Base-by-base conservation (phyloP, 37 sponge, comb jelly and placozoan species). In the Axinella damicornis region DNA sequence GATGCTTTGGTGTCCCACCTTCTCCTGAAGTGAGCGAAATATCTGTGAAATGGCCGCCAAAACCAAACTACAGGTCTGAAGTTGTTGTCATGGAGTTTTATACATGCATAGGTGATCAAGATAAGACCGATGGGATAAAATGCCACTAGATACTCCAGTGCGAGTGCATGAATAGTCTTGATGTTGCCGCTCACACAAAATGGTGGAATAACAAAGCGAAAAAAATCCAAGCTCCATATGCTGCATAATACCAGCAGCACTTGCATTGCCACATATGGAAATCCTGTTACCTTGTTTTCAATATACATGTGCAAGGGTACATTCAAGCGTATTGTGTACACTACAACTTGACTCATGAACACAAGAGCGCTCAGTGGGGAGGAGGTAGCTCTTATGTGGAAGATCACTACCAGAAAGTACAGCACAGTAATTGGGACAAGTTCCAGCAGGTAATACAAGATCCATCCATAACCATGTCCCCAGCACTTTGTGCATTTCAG, bases 211-310 rank as follows among this genome's bases (percentile, higher is more conserved):
- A 55, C n/a, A 27, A 24, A 25, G 4, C 61, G 57, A 34, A 76
- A 76, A 35, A 76, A 76, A 55, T 76, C 77, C 2, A 76, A 35
- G 35, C 56, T 57, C 77, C 77, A 76, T 20, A 76, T 76, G 61
- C 77, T 57, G 37, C 56, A 76, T 2, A 24, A 27, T 14, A 67
- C 28, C 4, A 67, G 2, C 9, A 46, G 46, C 9, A 9, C 46
- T 12, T 46, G 4, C 9, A 46, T 4, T 46, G 9, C 46, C 46
- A 46, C 46, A 46, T 46, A 46, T 9, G 9, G 46, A 46, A 46
- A 46, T 46, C 46, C 46, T 12, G 2, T 34, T 30, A 31, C 28
- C 5, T 19, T 67, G 68, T 67, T 18, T 34, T 33, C 28, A 30
- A 19, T 30, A 11, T 67, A 67, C 20, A 67, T 67, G 34, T 67